Evolutionary conservation across 2,888 invertebrate genomes (phyloP).

Genomic region (Escarpia spicata): DNA sequence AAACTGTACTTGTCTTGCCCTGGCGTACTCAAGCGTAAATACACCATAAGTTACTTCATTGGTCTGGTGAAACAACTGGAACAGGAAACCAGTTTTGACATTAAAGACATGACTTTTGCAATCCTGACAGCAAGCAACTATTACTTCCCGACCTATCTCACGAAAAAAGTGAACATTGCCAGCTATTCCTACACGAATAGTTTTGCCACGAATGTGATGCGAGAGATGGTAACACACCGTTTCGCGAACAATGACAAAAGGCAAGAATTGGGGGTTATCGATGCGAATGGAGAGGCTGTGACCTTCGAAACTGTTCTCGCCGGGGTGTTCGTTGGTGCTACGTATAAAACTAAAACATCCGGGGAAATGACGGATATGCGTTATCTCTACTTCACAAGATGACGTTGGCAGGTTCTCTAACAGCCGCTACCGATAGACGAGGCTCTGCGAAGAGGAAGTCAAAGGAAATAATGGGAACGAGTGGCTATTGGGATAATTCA

Average conservation of each 20-base stretch:
- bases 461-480: neutral
- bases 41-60: neutral
- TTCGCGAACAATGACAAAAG: neutral
- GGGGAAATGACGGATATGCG: neutral
- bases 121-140: neutral
- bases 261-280: neutral
- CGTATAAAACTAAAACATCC: neutral
- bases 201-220: neutral
- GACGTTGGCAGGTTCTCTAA: neutral
- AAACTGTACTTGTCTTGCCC: neutral
- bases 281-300: neutral
- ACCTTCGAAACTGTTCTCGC: neutral
- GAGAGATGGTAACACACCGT: neutral
- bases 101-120: neutral
- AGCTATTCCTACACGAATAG: neutral
- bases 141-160: neutral
- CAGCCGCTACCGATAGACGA: neutral
- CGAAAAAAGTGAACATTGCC: neutral
- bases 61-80: neutral
- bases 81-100: neutral
- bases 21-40: neutral
- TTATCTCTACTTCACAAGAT: neutral
- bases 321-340: neutral
- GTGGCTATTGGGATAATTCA: neutral
- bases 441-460: fast-evolving